Conservation (phyloP, 2,888 invertebrate species). For the Mythimna lalbum region DNA sequence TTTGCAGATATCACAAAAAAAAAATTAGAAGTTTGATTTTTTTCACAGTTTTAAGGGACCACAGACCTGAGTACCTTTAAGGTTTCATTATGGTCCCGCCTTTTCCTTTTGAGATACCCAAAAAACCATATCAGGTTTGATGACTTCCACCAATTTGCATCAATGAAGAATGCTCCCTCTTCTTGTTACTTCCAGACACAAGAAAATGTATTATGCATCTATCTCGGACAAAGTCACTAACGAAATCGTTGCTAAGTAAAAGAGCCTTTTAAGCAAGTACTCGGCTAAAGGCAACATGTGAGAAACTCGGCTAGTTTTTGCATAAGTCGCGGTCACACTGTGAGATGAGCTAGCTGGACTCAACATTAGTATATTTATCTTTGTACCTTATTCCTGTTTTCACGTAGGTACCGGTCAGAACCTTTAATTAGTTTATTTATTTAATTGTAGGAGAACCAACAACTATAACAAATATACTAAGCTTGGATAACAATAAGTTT, state of each 20-base stretch:
- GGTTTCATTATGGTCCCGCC: too few relatives aligned
- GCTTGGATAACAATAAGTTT: too few relatives aligned
- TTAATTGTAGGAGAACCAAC: too few relatives aligned
- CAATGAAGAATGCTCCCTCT: neutral
- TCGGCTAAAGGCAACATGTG: constrained; percentile 53
- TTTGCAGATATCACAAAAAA: too few relatives aligned
- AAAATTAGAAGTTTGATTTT: too few relatives aligned
- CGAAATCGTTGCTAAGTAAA: constrained; percentile 62
- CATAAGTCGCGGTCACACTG: constrained; percentile 21
- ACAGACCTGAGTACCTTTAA: too few relatives aligned
- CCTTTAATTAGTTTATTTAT: neutral
- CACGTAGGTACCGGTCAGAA: neutral
- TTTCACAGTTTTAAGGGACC: too few relatives aligned
- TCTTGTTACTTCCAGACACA: neutral
- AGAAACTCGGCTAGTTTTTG: constrained; percentile 33
- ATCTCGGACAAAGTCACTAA: constrained; percentile 51
- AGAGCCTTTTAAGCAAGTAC: constrained; percentile 58
- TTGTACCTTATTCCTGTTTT: neutral
- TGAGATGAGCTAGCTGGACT: constrained; percentile 4
- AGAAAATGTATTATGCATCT: constrained; percentile 51
- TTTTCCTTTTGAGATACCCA: too few relatives aligned
- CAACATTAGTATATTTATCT: neutral
- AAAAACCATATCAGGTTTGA: neutral
- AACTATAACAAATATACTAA: too few relatives aligned
- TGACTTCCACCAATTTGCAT: constrained; percentile 13